A percentile compares a stretch with the other conserved stretches of the same genome.
Evolutionary conservation across 2,888 invertebrate genomes (phyloP).

Genomic region (Polylopha cassiicola): DNA sequence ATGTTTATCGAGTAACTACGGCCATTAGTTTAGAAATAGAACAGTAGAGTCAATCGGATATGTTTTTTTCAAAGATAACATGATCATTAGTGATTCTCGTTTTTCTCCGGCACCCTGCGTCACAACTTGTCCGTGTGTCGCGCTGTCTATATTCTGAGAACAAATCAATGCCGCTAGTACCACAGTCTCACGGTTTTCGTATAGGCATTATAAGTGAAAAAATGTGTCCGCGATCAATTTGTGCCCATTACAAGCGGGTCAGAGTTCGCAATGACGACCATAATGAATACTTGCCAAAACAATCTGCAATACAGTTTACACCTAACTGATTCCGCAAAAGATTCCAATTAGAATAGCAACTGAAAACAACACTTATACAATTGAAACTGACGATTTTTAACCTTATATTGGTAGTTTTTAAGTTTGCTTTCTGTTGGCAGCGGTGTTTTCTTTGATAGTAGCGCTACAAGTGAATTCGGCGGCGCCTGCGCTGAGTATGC

Average conservation of each 20-base stretch:
- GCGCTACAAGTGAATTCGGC: slow-evolving; percentile 56
- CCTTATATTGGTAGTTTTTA: slow-evolving; percentile 28
- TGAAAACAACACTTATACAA: slow-evolving; percentile 5
- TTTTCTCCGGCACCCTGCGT: slow-evolving; percentile 9
- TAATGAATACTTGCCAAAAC: slow-evolving; percentile 35
- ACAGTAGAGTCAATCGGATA: slow-evolving; percentile 11
- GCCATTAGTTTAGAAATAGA: slow-evolving; percentile 5
- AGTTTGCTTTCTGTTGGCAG: slow-evolving; percentile 30
- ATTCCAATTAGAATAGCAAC: slow-evolving; percentile 5
- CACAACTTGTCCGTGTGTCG: slow-evolving; percentile 5
- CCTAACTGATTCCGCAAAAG: background rate
- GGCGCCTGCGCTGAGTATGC: slow-evolving; percentile 62
- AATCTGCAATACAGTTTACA: slow-evolving; percentile 6
- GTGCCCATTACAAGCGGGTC: slow-evolving; percentile 57
- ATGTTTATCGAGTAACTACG: background rate
- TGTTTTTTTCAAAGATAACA: no score
- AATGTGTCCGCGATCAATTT: slow-evolving; percentile 61
- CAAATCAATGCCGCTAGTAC: slow-evolving; percentile 23
- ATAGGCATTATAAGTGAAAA: slow-evolving; percentile 43
- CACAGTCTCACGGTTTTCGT: slow-evolving; percentile 31
- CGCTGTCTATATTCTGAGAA: slow-evolving; percentile 12
- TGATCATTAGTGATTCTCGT: no score
- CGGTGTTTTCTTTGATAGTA: slow-evolving; percentile 53
- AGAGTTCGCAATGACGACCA: slow-evolving; percentile 50
- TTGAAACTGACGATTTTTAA: slow-evolving; percentile 26